phyloP scores from a whole-genome alignment of 1,140 invertebrate genomes.

The Physella acuta region DNA sequence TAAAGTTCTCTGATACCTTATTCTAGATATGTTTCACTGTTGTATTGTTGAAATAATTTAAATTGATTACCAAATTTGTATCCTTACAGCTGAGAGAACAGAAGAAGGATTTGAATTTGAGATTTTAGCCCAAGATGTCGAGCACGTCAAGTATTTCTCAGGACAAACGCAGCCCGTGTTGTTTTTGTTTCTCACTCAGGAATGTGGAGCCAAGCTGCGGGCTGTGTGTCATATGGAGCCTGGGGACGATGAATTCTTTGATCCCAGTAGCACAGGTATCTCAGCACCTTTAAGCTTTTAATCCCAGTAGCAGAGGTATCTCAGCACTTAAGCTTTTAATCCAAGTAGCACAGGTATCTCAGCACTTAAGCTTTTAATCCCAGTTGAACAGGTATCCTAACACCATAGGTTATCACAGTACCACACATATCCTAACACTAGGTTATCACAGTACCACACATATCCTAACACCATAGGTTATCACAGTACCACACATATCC shows the following conservation, averaged over 20 bases:
- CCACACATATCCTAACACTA: too few species aligned
- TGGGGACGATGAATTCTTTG: conserved; percentile 62
- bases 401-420: too few species aligned
- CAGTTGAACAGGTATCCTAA: too few species aligned
- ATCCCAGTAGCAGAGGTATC: conserved; percentile 69
- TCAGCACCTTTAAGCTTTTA: conserved; percentile 62
- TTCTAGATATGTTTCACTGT: neutral
- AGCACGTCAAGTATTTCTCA: conserved; percentile 67
- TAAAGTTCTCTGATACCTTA: too few species aligned
- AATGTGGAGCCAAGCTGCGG: conserved; percentile 70
- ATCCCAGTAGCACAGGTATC: conserved; percentile 69
- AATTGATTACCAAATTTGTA: neutral
- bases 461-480: too few species aligned
- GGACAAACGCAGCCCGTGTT: conserved; percentile 73
- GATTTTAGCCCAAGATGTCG: conserved; percentile 42
- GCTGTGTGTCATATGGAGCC: conserved; percentile 69
- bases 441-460: too few species aligned
- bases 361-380: too few species aligned
- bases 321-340: conserved; percentile 64
- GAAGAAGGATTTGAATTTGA: conserved; percentile 37
- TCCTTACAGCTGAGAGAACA: conserved; percentile 38
- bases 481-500: too few species aligned
- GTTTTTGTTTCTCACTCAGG: conserved; percentile 74
- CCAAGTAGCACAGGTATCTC: conserved; percentile 68
- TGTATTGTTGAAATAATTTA: neutral